Evolutionary conservation across 2,797 vertebrate species (phyloP), one percentile per base, ranked within the genome.

Genomic region (Chaetophractus vellerosus): DNA sequence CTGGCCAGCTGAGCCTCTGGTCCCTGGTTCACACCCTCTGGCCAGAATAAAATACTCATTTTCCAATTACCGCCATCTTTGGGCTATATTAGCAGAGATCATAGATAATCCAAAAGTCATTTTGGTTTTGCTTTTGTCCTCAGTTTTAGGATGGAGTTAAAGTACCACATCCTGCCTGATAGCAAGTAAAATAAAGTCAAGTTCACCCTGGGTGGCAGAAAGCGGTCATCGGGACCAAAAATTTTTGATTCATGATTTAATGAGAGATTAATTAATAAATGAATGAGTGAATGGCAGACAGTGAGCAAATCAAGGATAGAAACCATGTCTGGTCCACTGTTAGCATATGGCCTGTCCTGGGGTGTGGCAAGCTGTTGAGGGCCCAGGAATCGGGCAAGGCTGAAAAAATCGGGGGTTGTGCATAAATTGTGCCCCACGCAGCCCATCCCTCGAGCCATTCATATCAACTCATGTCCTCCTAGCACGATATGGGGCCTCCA

Each of bases 401-500:
- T 9, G 7, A 28, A 19, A 52, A 41, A 83, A 36, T n/a, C 18
- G 2, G 18, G 45, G 71, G 31, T 64, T n/a, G 33, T 28, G 9
- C 72, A 1, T 12, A 7, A 6, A 3, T 9, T 41, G 41, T 41
- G 48, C 31, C 33, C 4, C 14, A 33, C 74, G 50, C 18, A 23
- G 69, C n/a, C 6, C 2, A 48, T 3, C 5, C 33, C 41, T 1
- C 33, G 59, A 38, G 55, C 23, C n/a, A 12, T 33, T 14, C 18
- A 12, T 18, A 48, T 15, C 36, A 18, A 14, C 11, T 14, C 21
- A 0, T 0, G 5, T 3, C 48, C 23, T 69, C 63, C 48, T 18
- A 0, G 23, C 19, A 57, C 31, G 9, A 2, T 41, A 4, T 0
- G 3, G 7, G 9, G 28, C 57, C 79, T 57, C 45, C 9, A 18